Evolutionary conservation across 2,888 invertebrate species (phyloP), one percentile per base, ranked within the genome.

Genomic region (Torymus tubicola): DNA sequence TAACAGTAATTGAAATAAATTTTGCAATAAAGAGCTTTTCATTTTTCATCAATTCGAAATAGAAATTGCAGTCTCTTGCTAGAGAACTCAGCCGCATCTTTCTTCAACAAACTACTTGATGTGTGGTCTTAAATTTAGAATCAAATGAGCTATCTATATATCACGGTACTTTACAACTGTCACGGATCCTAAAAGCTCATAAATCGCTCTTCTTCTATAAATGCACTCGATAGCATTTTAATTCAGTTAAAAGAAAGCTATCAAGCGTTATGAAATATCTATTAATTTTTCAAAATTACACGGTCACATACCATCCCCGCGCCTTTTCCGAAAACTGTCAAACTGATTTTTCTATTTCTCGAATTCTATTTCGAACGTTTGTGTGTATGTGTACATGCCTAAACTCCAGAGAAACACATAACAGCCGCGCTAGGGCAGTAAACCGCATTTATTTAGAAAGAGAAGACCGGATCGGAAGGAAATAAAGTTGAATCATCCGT

Each of bases 401-500:
- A 42, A 42, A 42, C 42, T 42, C 42, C 42, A 42, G 42, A 42
- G 42, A 42, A 42, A 42, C 42, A 42, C 42, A 42, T 42, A 42
- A 1, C 42, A 42, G 42, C 24, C 31, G 2, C n/a, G 14, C 63
- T 63, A n/a, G 11, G 42, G 52, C 14, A 18, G 50, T 42, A 16
- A 65, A 64, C 16, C 64, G 42, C 50, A 42, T n/a, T 12, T 12
- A 18, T 50, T 16, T 50, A 13, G 12, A 67, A 4, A 42, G 18
- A 31, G 31, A 16, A 16, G 58, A 58, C n/a, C 57, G 57, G 57
- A 57, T 57, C 14, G 16, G 58, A 16, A 3, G 16, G 42, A 53
- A 14, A 73, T 73, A 63, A 55, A 52, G 65, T 13, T 55, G 57
- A 57, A 74, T 74, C 65, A 60, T 74, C 74, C 0, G 11, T 21